phyloP scores from a whole-genome alignment of 2,797 vertebrate species.

The Scomberomorus guttatus region DNA sequence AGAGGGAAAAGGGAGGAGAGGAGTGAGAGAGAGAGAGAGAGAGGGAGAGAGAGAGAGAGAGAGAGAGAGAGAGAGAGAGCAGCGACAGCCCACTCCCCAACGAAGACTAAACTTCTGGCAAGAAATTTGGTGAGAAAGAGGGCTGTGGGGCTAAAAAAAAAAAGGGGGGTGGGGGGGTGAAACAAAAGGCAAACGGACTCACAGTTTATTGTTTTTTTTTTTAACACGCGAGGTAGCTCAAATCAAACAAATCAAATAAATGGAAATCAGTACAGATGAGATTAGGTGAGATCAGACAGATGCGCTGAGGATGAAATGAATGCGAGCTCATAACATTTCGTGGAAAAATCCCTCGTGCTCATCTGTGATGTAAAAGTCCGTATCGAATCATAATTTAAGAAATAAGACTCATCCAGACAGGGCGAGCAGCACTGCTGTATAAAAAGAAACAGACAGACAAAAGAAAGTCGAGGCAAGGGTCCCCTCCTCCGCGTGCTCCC shows the following conservation, averaged over 20 bases:
- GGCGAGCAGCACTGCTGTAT: constrained; percentile 2
- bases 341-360: constrained; percentile 1
- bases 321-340: background rate
- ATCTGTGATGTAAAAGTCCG: constrained; percentile 27
- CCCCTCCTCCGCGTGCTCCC: constrained; percentile 55
- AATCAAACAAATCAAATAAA: background rate
- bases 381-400: constrained; percentile 11
- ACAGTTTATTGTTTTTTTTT: background rate
- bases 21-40: constrained; percentile 14
- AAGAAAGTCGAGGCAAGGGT: constrained; percentile 64
- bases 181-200: constrained; percentile 42
- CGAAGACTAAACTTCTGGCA: constrained; percentile 75
- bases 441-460: constrained; percentile 57
- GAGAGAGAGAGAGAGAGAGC: constrained; percentile 24
- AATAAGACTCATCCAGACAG: background rate
- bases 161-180: no score
- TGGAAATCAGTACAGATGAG: constrained; percentile 7
- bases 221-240: background rate
- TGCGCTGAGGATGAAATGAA: constrained; percentile 23
- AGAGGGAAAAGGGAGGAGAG: constrained; percentile 42
- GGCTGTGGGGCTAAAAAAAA: constrained; percentile 19
- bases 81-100: constrained; percentile 42
- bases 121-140: constrained; percentile 73
- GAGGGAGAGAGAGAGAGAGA: constrained; percentile 4
- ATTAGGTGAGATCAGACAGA: constrained; percentile 16